Conservation (phyloP, 2,888 invertebrate species). For the Idaea biselata region DNA sequence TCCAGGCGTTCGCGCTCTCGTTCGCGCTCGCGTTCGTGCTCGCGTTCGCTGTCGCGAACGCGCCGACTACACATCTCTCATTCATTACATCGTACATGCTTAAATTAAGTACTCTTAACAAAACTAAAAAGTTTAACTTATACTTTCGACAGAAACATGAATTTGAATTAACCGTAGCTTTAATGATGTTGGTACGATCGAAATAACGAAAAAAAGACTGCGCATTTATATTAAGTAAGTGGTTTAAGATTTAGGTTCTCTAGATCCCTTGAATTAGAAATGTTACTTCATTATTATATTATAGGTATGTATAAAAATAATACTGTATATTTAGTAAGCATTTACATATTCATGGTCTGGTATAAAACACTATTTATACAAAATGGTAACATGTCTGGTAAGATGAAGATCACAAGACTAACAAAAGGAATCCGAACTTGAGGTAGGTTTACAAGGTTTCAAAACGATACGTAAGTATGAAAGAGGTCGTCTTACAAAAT, state of each 20-base stretch:
- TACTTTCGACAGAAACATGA: background rate
- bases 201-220: conserved; percentile 7
- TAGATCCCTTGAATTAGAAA: conserved; percentile 36
- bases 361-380: conserved; percentile 44
- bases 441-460: conserved; percentile 41
- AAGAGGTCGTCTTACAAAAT: conserved; percentile 9
- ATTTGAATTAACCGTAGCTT: background rate
- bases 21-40: too few species aligned
- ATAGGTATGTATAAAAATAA: conserved; percentile 48
- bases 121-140: background rate
- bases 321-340: conserved; percentile 49
- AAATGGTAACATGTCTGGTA: conserved; percentile 63
- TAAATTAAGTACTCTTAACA: background rate
- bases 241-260: conserved; percentile 10
- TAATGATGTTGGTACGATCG: conserved; percentile 7
- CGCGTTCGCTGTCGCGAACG: too few species aligned
- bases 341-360: conserved; percentile 37
- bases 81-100: background rate
- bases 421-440: conserved; percentile 44
- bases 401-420: conserved; percentile 44
- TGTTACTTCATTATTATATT: conserved; percentile 35
- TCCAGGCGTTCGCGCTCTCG: background rate
- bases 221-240: conserved; percentile 9
- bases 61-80: background rate
- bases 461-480: conserved; percentile 34